Base-by-base conservation (phyloP, 1,140 invertebrate species). In the Nylanderia fulva region DNA sequence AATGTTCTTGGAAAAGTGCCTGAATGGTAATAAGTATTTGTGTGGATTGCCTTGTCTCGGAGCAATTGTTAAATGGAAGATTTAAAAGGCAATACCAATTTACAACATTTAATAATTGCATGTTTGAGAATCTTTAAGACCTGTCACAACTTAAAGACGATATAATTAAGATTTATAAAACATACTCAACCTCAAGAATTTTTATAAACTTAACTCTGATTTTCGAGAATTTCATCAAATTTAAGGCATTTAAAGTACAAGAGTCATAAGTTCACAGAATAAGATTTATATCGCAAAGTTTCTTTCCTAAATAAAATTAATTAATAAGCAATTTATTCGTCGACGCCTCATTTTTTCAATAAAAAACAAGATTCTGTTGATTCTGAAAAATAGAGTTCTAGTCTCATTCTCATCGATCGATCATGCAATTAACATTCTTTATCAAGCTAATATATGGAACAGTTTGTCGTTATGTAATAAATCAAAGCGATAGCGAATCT, bases 381-480 rank as follows among this genome's bases (percentile, higher is more conserved):
- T 39, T 56, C 29, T 52, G 63, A 52, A 52, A 68, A 68, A 66
- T 5, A 15, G 36, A 63, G 36, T 76, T 1, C 6, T 45, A n/a
- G 74, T 4, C 27, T 39, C n/a, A 36, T 66, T 66, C 15, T 48
- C 60, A 24, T 11, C 27, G 18, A 54, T 42, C 54, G 54, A 45
- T 76, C 39, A 0, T 18, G 29, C 9, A 68, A 68, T 8, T 27
- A 56, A 21, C 52, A 9, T 75, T 11, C 15, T 48, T 11, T 11
- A n/a, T 74, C 9, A 11, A 56, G 15, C 45, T 54, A 68, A 79
- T 79, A 29, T 36, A 79, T 54, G 63, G 33, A 79, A 29, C 15
- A 33, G 11, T 60, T 24, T 33, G 13, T 66, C 18, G 11, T 42
- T 45, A 15, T 0, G n/a, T 24, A 68, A 63, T 24, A 68, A 63